These are phyloP conservation scores for Cottus gobio DNA, from an alignment of 2,113 vertebrate species.

Conservation along the genomic window DNA sequence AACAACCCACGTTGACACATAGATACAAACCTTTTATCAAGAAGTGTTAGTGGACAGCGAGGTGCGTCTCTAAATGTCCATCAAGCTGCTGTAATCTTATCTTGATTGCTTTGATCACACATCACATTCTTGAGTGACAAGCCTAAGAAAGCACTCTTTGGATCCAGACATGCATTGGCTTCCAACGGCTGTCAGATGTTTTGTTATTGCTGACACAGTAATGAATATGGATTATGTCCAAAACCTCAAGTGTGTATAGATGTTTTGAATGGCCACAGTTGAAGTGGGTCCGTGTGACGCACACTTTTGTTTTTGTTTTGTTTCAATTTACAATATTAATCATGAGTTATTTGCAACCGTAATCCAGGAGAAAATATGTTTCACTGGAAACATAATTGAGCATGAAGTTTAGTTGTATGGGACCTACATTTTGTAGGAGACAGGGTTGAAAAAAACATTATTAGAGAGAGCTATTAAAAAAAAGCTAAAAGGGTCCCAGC, in stretches of 20 bases:
- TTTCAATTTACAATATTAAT: neutral
- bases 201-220: neutral
- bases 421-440: neutral
- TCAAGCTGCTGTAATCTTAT: slow-evolving; percentile 8
- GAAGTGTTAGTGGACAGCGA: neutral
- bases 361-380: neutral
- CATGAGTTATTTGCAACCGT: neutral
- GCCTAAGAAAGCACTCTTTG: neutral
- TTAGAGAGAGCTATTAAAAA: neutral
- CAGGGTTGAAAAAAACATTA: neutral
- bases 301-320: neutral
- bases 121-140: slow-evolving; percentile 20
- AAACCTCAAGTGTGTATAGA: neutral
- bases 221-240: neutral
- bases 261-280: neutral
- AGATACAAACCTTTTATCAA: neutral
- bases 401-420: neutral
- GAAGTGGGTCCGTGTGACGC: neutral
- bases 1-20: neutral
- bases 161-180: neutral
- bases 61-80: neutral
- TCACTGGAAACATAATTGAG: neutral
- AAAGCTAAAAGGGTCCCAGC: neutral
- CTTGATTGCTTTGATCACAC: slow-evolving; percentile 33
- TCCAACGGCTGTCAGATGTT: neutral